Evolutionary conservation across 2,888 invertebrate genomes (phyloP).

Genomic region (Fissipunctia ypsillon): DNA sequence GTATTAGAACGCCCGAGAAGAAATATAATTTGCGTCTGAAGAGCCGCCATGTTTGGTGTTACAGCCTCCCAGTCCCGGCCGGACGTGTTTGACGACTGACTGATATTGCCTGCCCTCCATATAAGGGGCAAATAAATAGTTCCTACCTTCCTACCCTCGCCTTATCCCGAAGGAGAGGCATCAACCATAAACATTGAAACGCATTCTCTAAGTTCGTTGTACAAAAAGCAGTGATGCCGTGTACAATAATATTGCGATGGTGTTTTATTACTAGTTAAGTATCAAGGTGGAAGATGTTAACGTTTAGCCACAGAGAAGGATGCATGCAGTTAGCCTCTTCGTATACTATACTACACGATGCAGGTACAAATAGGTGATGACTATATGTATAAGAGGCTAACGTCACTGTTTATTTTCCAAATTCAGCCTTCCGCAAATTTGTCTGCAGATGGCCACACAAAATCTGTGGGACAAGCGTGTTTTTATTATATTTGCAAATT

Average conservation of each 20-base stretch:
- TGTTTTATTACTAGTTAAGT: slow-evolving; percentile 17
- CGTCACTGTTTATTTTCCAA: background rate
- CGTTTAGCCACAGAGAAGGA: background rate
- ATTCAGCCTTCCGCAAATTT: no score
- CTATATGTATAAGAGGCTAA: no score
- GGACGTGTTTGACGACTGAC: slow-evolving; percentile 61
- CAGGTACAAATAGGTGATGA: no score
- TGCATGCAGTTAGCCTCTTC: background rate
- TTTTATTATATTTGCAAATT: background rate
- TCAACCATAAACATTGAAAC: slow-evolving; percentile 45
- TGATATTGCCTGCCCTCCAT: slow-evolving; percentile 57
- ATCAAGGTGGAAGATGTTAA: no score
- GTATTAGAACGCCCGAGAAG: slow-evolving; percentile 49
- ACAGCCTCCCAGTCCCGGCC: slow-evolving; percentile 35
- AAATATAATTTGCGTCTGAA: slow-evolving; percentile 60
- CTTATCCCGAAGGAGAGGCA: slow-evolving; percentile 45
- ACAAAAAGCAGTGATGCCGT: slow-evolving; percentile 43
- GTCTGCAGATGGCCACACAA: background rate
- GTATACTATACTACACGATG: background rate
- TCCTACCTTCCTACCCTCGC: slow-evolving; percentile 54
- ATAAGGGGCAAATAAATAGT: slow-evolving; percentile 61
- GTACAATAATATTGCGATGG: slow-evolving; percentile 20
- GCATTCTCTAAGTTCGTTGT: slow-evolving; percentile 38
- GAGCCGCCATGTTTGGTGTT: slow-evolving; percentile 52
- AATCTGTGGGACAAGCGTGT: no score